Conservation (phyloP, 2,797 vertebrate species). For the Pseudochirops corinnae region DNA sequence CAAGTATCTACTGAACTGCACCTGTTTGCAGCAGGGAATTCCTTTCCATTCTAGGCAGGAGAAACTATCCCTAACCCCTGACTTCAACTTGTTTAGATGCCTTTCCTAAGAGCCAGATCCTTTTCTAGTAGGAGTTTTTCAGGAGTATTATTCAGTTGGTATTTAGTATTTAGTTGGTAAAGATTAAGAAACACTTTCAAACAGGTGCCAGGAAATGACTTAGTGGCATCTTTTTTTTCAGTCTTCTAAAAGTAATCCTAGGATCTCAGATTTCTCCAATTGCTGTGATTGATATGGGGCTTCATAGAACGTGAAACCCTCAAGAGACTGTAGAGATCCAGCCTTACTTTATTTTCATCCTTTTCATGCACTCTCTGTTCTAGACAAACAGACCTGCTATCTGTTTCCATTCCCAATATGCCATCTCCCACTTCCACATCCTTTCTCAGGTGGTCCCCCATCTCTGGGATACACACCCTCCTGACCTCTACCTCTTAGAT, state of each 20-base stretch:
- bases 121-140: constrained; percentile 34
- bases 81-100: not conserved
- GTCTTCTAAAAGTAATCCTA: not conserved
- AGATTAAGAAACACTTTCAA: constrained; percentile 36
- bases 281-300: constrained; percentile 30
- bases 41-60: constrained; percentile 8
- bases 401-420: not conserved
- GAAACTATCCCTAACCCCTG: constrained; percentile 15
- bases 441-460: not conserved
- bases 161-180: not conserved
- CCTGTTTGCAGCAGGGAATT: constrained; percentile 32
- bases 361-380: not conserved
- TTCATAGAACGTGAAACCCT: constrained; percentile 51
- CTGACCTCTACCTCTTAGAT: not conserved
- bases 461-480: not conserved
- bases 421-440: not conserved
- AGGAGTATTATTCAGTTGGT: not conserved
- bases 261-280: constrained; percentile 21
- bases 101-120: constrained; percentile 39
- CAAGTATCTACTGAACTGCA: constrained; percentile 8
- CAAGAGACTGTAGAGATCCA: not conserved
- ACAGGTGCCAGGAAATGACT: constrained; percentile 37
- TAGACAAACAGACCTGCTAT: not conserved
- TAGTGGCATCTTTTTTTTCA: constrained; percentile 19
- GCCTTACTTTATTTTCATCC: not conserved